Percentiles rank a stretch among this genome's conserved stretches.
These are phyloP conservation scores for Steinernema feltiae DNA, from an alignment of 1,140 invertebrate genomes.

Conservation along the genomic window DNA sequence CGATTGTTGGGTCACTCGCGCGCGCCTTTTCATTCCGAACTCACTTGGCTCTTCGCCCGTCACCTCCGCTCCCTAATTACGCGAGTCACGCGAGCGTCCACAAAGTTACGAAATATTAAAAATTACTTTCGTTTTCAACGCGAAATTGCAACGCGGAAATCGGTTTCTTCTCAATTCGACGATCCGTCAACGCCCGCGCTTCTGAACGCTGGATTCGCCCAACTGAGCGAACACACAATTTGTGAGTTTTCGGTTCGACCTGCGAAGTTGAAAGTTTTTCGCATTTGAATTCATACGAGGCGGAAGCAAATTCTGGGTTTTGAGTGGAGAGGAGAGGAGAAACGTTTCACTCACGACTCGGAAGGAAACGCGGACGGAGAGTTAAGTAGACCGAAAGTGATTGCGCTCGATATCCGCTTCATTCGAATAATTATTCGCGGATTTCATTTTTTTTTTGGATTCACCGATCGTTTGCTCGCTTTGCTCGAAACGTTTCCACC, in stretches of 20 bases:
- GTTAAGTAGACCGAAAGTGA: not conserved
- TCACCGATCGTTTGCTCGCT: not conserved
- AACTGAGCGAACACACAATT: too few relatives aligned
- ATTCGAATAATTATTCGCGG: not conserved
- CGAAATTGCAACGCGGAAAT: too few relatives aligned
- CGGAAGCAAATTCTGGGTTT: too few relatives aligned
- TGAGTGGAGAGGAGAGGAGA: too few relatives aligned
- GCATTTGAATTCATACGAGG: too few relatives aligned
- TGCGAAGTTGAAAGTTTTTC: too few relatives aligned
- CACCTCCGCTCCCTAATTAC: constrained; percentile 11
- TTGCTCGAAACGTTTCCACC: not conserved
- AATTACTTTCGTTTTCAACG: constrained; percentile 8
- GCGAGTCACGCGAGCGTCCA: not conserved
- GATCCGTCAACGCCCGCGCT: too few relatives aligned
- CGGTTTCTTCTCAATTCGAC: too few relatives aligned
- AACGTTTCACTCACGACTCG: too few relatives aligned
- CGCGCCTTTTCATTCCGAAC: not conserved
- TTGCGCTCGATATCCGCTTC: not conserved
- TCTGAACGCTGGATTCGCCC: too few relatives aligned
- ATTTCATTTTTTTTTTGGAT: not conserved
- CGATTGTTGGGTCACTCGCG: constrained; percentile 3
- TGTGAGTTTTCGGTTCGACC: not conserved
- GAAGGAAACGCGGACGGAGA: too few relatives aligned
- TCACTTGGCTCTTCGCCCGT: not conserved
- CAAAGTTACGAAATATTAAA: not conserved